These are phyloP conservation scores for Eidolon dupreanum DNA, from an alignment of 2,797 vertebrate genomes.

Conservation along the genomic window DNA sequence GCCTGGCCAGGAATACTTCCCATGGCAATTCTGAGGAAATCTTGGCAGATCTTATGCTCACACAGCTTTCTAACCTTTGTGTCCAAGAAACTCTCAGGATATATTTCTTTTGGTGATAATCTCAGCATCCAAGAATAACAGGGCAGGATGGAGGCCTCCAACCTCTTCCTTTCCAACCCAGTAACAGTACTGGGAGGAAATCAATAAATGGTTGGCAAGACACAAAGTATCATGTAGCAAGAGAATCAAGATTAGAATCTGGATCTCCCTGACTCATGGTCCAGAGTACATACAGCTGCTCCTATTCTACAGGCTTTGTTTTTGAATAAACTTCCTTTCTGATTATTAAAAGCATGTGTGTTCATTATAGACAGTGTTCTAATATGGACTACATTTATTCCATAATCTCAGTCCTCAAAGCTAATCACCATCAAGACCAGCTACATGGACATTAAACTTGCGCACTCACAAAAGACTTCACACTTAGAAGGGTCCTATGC, in stretches of 20 bases:
- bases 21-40: neutral
- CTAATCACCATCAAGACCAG: neutral
- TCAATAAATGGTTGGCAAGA: neutral
- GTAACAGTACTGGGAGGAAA: neutral
- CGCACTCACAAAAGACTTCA: neutral
- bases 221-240: fast-evolving
- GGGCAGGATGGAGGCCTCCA: neutral
- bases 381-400: neutral
- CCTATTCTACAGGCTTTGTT: neutral
- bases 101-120: neutral
- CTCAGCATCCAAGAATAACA: neutral
- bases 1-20: neutral
- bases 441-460: neutral
- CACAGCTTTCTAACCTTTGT: neutral
- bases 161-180: neutral
- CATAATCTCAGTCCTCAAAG: neutral
- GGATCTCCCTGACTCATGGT: neutral
- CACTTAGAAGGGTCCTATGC: neutral
- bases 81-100: neutral
- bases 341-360: neutral
- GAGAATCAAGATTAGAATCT: neutral
- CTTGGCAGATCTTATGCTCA: neutral
- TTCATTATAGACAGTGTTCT: neutral
- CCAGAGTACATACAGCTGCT: neutral
- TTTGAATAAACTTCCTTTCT: neutral